Base-by-base conservation (phyloP, 2,888 invertebrate genomes). In the Clusia tigrina region DNA sequence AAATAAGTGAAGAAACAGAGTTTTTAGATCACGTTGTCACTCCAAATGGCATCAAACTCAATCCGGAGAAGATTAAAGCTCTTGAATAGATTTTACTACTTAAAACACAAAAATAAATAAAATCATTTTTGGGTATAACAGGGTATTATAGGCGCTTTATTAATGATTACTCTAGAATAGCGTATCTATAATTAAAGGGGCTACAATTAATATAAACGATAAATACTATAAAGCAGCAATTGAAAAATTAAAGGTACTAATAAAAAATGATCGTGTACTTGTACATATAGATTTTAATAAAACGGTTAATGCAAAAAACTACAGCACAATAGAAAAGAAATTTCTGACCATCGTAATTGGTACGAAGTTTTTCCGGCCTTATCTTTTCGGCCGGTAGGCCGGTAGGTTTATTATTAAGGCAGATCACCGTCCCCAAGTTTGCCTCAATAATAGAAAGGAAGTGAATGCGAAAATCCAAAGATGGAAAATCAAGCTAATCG, bases 241-340 rank as follows among this genome's bases (percentile, higher is more conserved):
- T 51, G 38, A 58, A 52, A 61, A 38, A 58, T 38, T 64, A 2
- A 62, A 64, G 52, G 38, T 17, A 48, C 24, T 60, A 12, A 37
- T 64, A 10, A 54, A 51, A 17, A 66, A 59, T 15, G 26, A 51
- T 2, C 65, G 59, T 3, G 55, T 62, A 10, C n/a, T 62, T 2
- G 22, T 9, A 55, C 52, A 55, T 38, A 55, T 62, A 22, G 62
- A 62, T 46, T 63, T 55, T 22, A 54, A 20, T 26, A 54, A 61
- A 53, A 48, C 24, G 12, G 62, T 60, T 24, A 61, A 22, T 5
- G 9, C 58, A 24, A 59, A 38, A 37, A 66, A 66, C 24, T 64
- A 64, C 2, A 57, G 60, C 12, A 62, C 59, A 2, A 66, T 66
- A 1, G 63, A 67, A 22, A 66, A 61, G 2, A 61, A 66, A 57